Percentiles rank a stretch among this genome's conserved stretches.
These are phyloP conservation scores for Gallirallus australis DNA, from an alignment of 2,797 vertebrate species.

Conservation along the genomic window DNA sequence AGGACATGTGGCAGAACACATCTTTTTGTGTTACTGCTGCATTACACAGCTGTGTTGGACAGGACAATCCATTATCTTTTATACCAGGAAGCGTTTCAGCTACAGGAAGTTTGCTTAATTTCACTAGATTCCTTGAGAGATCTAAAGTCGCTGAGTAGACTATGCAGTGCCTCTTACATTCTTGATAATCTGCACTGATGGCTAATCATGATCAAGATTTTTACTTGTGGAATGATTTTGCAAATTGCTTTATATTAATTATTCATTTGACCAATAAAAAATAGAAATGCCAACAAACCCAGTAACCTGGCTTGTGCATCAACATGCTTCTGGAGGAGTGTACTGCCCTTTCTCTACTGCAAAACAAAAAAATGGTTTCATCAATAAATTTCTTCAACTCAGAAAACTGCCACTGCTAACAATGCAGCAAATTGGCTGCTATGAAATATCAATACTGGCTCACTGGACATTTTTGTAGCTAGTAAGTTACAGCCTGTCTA, in stretches of 20 bases:
- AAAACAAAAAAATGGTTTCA: neutral
- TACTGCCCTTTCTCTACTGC: neutral
- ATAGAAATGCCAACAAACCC: neutral
- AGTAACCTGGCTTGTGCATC: neutral
- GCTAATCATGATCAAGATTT: neutral
- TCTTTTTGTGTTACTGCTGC: conserved; percentile 16
- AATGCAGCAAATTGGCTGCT: neutral
- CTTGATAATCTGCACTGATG: neutral
- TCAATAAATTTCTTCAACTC: neutral
- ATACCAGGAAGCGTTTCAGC: fast-evolving
- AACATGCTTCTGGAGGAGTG: neutral
- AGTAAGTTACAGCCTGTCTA: neutral
- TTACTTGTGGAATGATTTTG: neutral
- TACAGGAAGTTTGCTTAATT: neutral
- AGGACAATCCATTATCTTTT: neutral
- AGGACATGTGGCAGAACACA: neutral
- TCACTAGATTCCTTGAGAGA: neutral
- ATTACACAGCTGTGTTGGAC: neutral
- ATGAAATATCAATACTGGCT: neutral
- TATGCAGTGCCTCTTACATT: neutral
- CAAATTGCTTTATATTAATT: neutral
- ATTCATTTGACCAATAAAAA: neutral
- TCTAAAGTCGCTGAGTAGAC: fast-evolving
- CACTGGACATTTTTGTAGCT: neutral
- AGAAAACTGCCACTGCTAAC: neutral